Conservation (phyloP, 2,797 vertebrate species). For the Myoxocephalus aenaeus region DNA sequence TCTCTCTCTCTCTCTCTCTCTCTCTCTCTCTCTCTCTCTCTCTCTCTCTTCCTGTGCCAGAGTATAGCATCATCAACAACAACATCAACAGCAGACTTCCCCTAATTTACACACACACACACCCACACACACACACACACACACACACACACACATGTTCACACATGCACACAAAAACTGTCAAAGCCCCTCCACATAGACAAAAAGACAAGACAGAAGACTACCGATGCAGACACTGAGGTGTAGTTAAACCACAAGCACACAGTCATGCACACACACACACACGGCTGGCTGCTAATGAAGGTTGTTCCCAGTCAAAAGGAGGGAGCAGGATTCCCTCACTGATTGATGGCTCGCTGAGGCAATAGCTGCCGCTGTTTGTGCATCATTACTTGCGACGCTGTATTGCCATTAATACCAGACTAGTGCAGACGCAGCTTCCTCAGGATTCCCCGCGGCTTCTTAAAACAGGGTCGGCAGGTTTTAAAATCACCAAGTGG, state of each 20-base stretch:
- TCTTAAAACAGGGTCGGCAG: conserved; percentile 13
- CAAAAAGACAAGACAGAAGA: conserved; percentile 34
- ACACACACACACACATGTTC: background rate
- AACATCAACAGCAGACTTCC: conserved; percentile 39
- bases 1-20: background rate
- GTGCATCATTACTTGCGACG: conserved; percentile 64
- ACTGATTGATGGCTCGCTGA: conserved; percentile 75
- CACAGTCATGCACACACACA: background rate
- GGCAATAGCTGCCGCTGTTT: conserved; percentile 62
- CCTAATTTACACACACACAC: background rate
- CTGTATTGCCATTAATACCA: conserved; percentile 49
- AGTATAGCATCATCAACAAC: conserved; percentile 52
- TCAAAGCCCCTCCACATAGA: conserved; percentile 26
- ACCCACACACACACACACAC: background rate
- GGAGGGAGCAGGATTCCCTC: conserved; percentile 73
- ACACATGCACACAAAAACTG: conserved; percentile 1
- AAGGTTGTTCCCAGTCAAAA: conserved; percentile 75
- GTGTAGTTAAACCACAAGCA: conserved; percentile 40
- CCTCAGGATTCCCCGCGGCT: conserved; percentile 25
- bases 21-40: conserved; percentile 12
- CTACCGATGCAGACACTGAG: conserved; percentile 43
- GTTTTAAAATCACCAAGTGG: conserved; percentile 44
- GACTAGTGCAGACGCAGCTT: conserved; percentile 40
- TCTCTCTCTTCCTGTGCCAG: conserved; percentile 48
- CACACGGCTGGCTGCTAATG: conserved; percentile 57